Evolutionary conservation across 2,888 invertebrate genomes (phyloP).

Genomic region (Pachydiplax longipennis): DNA sequence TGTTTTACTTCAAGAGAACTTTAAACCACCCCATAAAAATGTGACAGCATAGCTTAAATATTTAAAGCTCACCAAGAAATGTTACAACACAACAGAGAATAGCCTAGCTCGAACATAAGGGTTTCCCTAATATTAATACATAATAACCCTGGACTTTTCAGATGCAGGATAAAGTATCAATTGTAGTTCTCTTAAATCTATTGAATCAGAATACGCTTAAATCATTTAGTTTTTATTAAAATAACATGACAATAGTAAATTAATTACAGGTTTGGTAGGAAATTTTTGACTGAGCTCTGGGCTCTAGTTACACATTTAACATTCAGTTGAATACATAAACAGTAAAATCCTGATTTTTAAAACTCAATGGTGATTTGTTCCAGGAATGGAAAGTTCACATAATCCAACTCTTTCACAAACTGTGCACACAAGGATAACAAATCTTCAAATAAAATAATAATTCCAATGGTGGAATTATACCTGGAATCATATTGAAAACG

Average conservation of each 20-base stretch:
- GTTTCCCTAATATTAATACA: too few relatives aligned
- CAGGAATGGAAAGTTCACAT: not conserved
- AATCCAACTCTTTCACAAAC: not conserved
- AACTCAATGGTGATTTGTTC: not conserved
- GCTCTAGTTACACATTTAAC: not conserved
- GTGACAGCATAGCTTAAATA: too few relatives aligned
- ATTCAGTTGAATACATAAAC: conserved; percentile 14
- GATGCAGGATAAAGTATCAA: too few relatives aligned
- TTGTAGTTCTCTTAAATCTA: too few relatives aligned
- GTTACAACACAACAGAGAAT: too few relatives aligned
- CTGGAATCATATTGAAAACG: not conserved
- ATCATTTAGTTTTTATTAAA: conserved; percentile 30
- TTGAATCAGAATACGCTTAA: not conserved
- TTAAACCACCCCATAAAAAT: too few relatives aligned
- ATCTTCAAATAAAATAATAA: conserved; percentile 22
- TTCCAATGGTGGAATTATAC: not conserved
- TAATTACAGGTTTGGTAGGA: conserved; percentile 4
- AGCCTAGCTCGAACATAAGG: too few relatives aligned
- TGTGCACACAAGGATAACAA: not conserved
- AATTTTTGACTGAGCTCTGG: not conserved
- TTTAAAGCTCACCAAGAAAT: too few relatives aligned
- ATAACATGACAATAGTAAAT: conserved; percentile 36
- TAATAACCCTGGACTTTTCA: too few relatives aligned
- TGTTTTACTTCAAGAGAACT: too few relatives aligned
- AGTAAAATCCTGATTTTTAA: not conserved